A percentile compares a stretch with the other conserved stretches of the same genome.
Evolutionary conservation across 2,113 vertebrate genomes (phyloP).

Genomic region (Dascyllus trimaculatus): DNA sequence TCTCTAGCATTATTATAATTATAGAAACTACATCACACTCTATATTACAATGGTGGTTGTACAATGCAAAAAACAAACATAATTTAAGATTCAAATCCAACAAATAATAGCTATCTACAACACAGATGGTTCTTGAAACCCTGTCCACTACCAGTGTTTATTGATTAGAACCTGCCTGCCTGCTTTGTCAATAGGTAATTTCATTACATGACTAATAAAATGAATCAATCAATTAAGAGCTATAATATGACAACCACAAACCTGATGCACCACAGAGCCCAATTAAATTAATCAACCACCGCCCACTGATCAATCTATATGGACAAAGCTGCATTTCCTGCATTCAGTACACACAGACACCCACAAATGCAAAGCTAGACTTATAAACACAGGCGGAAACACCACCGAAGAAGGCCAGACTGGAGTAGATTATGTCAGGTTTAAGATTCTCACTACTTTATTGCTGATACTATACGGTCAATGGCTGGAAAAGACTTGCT

Average conservation of each 20-base stretch:
- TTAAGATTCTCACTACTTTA: too few species aligned
- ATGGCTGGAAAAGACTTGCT: too few species aligned
- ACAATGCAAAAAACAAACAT: too few species aligned
- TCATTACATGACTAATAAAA: conserved; percentile 78
- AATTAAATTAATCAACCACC: conserved; percentile 70
- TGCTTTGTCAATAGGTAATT: conserved; percentile 73
- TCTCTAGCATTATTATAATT: too few species aligned
- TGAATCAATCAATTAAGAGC: conserved; percentile 76
- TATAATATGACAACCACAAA: conserved; percentile 76
- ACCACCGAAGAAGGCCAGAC: background rate
- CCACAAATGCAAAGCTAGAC: conserved; percentile 11
- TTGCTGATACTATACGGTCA: too few species aligned
- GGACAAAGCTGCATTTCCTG: conserved; percentile 46
- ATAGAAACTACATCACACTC: too few species aligned
- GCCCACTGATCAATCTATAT: conserved; percentile 58
- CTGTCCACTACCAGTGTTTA: conserved; percentile 57
- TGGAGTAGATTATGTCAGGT: background rate
- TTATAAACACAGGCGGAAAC: background rate
- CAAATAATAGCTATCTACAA: background rate
- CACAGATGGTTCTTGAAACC: conserved; percentile 49
- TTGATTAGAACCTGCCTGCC: conserved; percentile 62
- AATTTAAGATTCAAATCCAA: background rate
- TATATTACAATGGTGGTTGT: too few species aligned
- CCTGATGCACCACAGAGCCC: conserved; percentile 51
- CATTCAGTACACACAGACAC: conserved; percentile 14